Evolutionary conservation across 1,140 invertebrate species (phyloP).

Genomic region (Sarcophaga bullata): DNA sequence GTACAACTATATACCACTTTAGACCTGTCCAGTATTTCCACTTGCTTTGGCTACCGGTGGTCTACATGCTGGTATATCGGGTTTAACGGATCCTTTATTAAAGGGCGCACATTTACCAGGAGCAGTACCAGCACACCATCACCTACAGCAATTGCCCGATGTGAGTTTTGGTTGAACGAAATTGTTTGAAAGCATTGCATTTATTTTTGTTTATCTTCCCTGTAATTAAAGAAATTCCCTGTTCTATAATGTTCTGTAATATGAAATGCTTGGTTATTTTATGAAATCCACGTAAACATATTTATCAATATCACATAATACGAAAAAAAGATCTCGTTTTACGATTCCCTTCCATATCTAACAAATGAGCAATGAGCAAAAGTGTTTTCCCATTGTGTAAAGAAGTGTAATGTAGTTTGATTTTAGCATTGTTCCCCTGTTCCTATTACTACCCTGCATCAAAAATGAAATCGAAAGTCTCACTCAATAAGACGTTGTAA

Average conservation of each 20-base stretch:
- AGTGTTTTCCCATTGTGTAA: neutral
- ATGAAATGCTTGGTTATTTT: too few relatives aligned
- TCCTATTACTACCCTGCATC: neutral
- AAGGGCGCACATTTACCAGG: slow-evolving; percentile 82
- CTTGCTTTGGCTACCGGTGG: slow-evolving; percentile 65
- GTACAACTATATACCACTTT: slow-evolving; percentile 43
- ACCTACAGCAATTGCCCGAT: slow-evolving; percentile 70
- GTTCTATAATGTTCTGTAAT: too few relatives aligned
- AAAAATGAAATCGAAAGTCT: neutral
- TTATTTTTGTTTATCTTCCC: slow-evolving; percentile 14
- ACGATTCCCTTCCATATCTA: too few relatives aligned
- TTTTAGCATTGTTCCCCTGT: slow-evolving; percentile 17
- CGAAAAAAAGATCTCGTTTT: too few relatives aligned
- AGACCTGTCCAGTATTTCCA: slow-evolving; percentile 67
- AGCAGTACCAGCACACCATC: slow-evolving; percentile 81
- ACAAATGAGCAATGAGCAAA: too few relatives aligned
- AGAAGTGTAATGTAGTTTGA: slow-evolving; percentile 20
- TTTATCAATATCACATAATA: too few relatives aligned
- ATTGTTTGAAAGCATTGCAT: slow-evolving; percentile 39
- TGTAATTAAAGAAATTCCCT: too few relatives aligned
- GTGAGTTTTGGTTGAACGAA: slow-evolving; percentile 62
- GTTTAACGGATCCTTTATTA: slow-evolving; percentile 77
- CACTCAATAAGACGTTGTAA: neutral
- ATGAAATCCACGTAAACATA: too few relatives aligned
- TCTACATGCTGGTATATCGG: slow-evolving; percentile 70